Evolutionary conservation across 2,113 vertebrate species (phyloP).

Genomic region (Brienomyrus brachyistius): DNA sequence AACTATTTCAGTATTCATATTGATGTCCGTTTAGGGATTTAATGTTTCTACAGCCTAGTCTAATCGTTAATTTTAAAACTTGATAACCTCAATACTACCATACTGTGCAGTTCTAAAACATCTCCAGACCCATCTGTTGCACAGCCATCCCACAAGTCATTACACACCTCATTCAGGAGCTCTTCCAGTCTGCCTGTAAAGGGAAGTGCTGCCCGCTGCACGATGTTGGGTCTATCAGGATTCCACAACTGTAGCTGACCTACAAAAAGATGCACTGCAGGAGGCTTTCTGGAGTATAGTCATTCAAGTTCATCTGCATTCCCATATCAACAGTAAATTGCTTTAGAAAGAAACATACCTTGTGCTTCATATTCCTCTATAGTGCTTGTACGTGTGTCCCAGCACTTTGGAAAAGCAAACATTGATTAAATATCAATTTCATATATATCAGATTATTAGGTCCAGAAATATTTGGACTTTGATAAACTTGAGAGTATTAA

Average conservation of each 20-base stretch:
- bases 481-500: no score
- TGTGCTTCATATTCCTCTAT: conserved; percentile 90
- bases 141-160: conserved; percentile 69
- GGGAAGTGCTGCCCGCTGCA: conserved; percentile 45
- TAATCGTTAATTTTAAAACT: neutral
- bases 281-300: neutral
- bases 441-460: no score
- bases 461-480: no score
- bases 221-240: conserved; percentile 76
- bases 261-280: conserved; percentile 26
- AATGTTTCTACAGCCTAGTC: neutral
- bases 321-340: neutral
- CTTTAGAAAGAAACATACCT: conserved; percentile 58
- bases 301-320: neutral
- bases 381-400: conserved; percentile 59
- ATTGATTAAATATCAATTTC: neutral
- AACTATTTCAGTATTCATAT: no score
- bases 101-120: conserved; percentile 10
- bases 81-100: neutral
- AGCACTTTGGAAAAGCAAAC: conserved; percentile 60
- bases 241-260: conserved; percentile 94
- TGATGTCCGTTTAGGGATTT: no score
- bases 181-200: conserved; percentile 69
- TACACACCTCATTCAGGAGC: conserved; percentile 71
- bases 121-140: conserved; percentile 66